Base-by-base conservation (phyloP, 1,140 invertebrate genomes). In the Caenorhabditis tropicalis region DNA sequence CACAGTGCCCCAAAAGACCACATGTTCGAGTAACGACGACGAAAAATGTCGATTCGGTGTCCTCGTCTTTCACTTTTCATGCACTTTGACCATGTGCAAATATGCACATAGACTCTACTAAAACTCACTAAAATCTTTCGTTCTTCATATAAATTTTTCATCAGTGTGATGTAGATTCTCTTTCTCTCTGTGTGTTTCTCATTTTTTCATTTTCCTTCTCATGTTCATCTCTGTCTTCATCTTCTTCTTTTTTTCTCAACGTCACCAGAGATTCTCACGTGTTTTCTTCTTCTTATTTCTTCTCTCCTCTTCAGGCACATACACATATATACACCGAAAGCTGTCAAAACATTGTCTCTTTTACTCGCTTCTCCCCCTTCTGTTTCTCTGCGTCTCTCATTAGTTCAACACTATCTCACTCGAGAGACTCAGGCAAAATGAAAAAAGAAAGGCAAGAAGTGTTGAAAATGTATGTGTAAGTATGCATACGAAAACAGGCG, bases 251-350 rank as follows among this genome's bases (percentile, higher is more conserved):
- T 79, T 19, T 39, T 48, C 12, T 43, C 70, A 10, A n/a, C 51
- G 31, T 51, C 51, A 12, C 19, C 51, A 58, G 19, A 36, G 48
- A 81, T 81, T 49, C 79, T 81, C 51, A 81, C 79, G 79, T 56
- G 79, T 81, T 53, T 53, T 81, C 33, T 51, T 81, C 53, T 56
- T 51, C 29, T 81, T 33, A 36, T 81, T 81, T 80, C 74, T n/a
- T n/a, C n/a, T n/a, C n/a, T n/a, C n/a, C n/a, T 80, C 74, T 80
- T 80, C 29, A 65, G 58, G 36, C 65, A 74, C 36, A 43, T 2
- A 56, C 53, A 27, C 51, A 56, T 27, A 56, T 27, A 56, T 46
- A 74, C 65, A 74, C 36, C 21, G 65, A 74, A 74, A 74, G 65
- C 65, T 74, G 65, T 43, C 65, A 74, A 74, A 74, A 74, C 65